Conservation (phyloP, 2,797 vertebrate species). For the Parauchenoglanis ngamensis region DNA sequence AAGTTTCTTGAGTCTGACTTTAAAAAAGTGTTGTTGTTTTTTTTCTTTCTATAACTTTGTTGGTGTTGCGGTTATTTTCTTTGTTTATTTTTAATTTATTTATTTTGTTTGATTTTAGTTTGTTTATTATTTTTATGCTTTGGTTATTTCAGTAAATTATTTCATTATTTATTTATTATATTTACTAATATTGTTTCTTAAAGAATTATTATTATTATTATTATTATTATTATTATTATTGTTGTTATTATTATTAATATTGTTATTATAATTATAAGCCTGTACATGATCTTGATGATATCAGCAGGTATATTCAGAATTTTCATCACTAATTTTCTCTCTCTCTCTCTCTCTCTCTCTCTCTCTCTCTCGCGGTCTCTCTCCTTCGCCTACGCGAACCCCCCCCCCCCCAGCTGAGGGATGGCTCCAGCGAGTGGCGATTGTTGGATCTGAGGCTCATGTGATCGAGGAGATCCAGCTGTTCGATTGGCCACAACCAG, state of each 20-base stretch:
- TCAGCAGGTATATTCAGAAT: background rate
- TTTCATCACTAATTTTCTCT: background rate
- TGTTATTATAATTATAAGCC: background rate
- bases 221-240: too few species aligned
- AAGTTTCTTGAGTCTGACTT: too few species aligned
- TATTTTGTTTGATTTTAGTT: too few species aligned
- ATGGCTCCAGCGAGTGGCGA: slow-evolving; percentile 90
- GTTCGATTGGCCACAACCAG: slow-evolving; percentile 83
- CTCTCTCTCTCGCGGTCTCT: slow-evolving; percentile 16
- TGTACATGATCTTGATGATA: background rate
- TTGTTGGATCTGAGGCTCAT: slow-evolving; percentile 79
- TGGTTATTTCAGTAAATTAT: background rate
- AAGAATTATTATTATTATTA: too few species aligned
- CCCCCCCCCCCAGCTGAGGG: too few species aligned
- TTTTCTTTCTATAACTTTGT: too few species aligned
- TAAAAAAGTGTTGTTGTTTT: too few species aligned
- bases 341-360: background rate
- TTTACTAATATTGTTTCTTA: background rate
- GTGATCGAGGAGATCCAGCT: slow-evolving; percentile 95
- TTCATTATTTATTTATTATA: background rate
- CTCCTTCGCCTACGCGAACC: too few species aligned
- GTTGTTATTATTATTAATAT: too few species aligned
- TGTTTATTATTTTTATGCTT: too few species aligned
- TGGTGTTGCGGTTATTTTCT: background rate
- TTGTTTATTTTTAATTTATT: too few species aligned